phyloP scores from a whole-genome alignment of 2,888 invertebrate species.

The Gymnocheta viridis region DNA sequence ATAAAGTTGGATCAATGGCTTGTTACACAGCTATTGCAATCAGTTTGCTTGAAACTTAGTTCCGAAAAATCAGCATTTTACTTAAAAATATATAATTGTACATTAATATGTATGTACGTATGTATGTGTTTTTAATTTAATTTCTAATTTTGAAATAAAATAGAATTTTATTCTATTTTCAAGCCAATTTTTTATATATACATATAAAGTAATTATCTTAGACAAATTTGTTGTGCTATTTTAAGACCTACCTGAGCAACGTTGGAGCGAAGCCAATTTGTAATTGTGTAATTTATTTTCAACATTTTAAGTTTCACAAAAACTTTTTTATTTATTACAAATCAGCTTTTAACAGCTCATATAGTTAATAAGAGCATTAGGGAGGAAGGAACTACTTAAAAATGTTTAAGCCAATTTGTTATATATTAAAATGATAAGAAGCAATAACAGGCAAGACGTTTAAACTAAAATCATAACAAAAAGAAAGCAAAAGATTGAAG shows the following conservation, averaged over 20 bases:
- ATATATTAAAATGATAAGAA: constrained; percentile 25
- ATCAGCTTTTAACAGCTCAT: constrained; percentile 52
- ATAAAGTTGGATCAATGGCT: no score
- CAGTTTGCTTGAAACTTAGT: no score
- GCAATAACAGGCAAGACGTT: constrained; percentile 49
- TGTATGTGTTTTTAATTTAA: no score
- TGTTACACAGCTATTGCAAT: no score
- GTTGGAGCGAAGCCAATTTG: constrained; percentile 62
- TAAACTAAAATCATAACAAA: constrained; percentile 12
- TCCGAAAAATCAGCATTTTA: no score
- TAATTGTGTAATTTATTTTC: constrained; percentile 7
- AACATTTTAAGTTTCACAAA: not conserved
- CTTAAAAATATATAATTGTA: no score
- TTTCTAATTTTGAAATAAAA: no score
- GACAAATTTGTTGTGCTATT: constrained; percentile 35
- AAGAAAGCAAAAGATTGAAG: not conserved
- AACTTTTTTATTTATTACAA: constrained; percentile 28
- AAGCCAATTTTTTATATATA: not conserved
- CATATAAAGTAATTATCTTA: not conserved
- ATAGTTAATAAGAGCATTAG: constrained; percentile 3
- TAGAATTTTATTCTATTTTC: no score
- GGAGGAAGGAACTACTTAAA: constrained; percentile 43
- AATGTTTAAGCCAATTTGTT: constrained; percentile 42
- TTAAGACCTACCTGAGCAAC: constrained; percentile 63
- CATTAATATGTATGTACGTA: no score